Base-by-base conservation (phyloP, 2,113 vertebrate species). In the Suricata suricatta region DNA sequence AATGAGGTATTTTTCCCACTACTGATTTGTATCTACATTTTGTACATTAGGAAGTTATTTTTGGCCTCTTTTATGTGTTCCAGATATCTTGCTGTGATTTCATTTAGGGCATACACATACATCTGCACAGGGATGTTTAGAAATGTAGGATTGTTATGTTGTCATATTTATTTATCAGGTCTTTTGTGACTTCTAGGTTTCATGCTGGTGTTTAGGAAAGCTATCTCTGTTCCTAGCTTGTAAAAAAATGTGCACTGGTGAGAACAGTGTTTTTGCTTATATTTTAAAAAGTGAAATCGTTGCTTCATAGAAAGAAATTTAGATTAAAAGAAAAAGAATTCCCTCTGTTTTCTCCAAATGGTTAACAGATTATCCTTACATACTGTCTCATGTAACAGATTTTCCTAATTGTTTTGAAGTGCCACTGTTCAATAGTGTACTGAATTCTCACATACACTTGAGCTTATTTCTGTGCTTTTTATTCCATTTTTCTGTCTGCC, bases 321-420 rank as follows among this genome's bases (percentile, higher is more conserved):
- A 29, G 23, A 66, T 69, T 79, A 54, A 91, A 57, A 86, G 50
- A 71, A 93, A 88, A 93, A 77, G 81, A 88, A 84, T 41, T 60
- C 25, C 25, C 5, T n/a, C 68, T 82, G 33, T 82, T 93, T 94
- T 54, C 41, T 12, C 27, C 85, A 95, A 80, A 77, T 88, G 86
- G 54, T 66, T 96, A 90, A 63, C 92, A 98, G 89, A 95, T 95
- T 87, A 68, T 93, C 3, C 47, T 71, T 90, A 38, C 76, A 91
- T 57, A 69, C 50, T 94, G 92, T 92, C 76, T 80, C 57, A 11
- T 66, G 16, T 21, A n/a, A 95, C 82, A 95, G 74, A 79, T 80
- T 97, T 94, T 79, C 47, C 69, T 44, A 54, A 64, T 41, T 76
- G 76, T 64, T 96, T 80, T 76, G 89, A 96, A 98, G 96, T 91